Conservation (phyloP, 1,140 invertebrate genomes). For the Pogonomyrmex californicus region DNA sequence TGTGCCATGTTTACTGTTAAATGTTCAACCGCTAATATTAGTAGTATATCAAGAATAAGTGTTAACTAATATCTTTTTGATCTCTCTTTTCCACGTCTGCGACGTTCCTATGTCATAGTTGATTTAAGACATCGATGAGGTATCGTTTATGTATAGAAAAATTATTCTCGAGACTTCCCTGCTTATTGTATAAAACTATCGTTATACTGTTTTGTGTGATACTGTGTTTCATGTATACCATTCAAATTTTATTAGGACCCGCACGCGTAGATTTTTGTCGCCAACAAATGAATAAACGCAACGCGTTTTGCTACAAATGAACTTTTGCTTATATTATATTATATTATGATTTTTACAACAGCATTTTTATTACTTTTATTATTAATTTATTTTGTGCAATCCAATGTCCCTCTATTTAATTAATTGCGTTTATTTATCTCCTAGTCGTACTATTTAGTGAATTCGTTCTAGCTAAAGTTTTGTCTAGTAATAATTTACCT, state of each 20-base stretch:
- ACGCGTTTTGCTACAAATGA: not conserved
- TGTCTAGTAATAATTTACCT: conserved; percentile 14
- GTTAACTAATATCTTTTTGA: conserved; percentile 28
- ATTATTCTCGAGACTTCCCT: conserved; percentile 15
- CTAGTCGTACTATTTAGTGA: conserved; percentile 6
- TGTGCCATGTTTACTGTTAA: conserved; percentile 3
- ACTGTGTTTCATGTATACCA: not conserved
- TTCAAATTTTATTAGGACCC: not conserved
- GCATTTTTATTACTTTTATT: not conserved
- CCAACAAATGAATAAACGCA: conserved; percentile 15
- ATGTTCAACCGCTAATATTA: not conserved
- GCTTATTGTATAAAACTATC: conserved; percentile 11
- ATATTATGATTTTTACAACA: not conserved
- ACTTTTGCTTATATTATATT: not conserved
- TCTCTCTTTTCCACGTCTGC: conserved; percentile 36
- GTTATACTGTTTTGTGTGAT: not conserved
- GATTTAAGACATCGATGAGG: conserved; percentile 69
- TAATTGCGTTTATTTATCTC: conserved; percentile 24
- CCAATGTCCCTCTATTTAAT: not conserved
- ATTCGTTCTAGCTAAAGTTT: not conserved
- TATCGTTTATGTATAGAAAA: conserved; percentile 38
- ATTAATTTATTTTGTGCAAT: not conserved
- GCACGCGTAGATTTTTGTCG: conserved; percentile 41
- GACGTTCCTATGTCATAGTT: conserved; percentile 56
- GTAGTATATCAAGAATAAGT: conserved; percentile 26